Percentiles rank a stretch among this genome's conserved stretches.
Evolutionary conservation across 2,797 vertebrate genomes (phyloP).

Genomic region (Zenarchopterus dispar): DNA sequence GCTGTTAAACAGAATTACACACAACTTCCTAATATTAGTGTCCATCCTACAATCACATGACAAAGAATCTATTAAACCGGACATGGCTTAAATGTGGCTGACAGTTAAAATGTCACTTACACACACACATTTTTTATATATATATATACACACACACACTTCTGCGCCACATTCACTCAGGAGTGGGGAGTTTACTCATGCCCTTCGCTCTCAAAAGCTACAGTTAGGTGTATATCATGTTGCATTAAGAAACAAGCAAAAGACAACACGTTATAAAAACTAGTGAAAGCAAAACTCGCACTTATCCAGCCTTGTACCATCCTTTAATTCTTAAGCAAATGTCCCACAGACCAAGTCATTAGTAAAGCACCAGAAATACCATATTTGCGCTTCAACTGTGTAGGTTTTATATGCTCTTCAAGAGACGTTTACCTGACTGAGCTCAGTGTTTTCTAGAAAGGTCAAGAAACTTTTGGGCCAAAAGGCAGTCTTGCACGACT

Average conservation of each 20-base stretch:
- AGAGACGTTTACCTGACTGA: neutral
- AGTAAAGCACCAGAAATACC: neutral
- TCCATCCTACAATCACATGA: neutral
- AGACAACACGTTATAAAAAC: neutral
- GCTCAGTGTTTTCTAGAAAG: neutral
- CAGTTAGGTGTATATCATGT: neutral
- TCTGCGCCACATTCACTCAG: neutral
- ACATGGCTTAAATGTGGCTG: too few species aligned
- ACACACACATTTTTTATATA: too few species aligned
- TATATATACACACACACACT: too few species aligned
- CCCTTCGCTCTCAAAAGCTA: neutral
- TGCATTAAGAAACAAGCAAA: neutral
- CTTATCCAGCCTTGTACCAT: too few species aligned
- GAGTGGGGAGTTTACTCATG: neutral
- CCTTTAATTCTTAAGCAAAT: too few species aligned
- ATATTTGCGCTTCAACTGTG: too few species aligned
- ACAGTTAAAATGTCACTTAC: too few species aligned
- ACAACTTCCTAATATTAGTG: too few species aligned
- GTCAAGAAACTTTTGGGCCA: neutral
- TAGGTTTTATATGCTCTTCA: too few species aligned
- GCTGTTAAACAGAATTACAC: too few species aligned
- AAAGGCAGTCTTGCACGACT: neutral
- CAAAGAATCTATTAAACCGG: neutral
- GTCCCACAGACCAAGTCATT: neutral
- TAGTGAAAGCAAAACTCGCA: too few species aligned